phyloP scores from a whole-genome alignment of 2,888 invertebrate species.

The Trissoscelio sp. region DNA sequence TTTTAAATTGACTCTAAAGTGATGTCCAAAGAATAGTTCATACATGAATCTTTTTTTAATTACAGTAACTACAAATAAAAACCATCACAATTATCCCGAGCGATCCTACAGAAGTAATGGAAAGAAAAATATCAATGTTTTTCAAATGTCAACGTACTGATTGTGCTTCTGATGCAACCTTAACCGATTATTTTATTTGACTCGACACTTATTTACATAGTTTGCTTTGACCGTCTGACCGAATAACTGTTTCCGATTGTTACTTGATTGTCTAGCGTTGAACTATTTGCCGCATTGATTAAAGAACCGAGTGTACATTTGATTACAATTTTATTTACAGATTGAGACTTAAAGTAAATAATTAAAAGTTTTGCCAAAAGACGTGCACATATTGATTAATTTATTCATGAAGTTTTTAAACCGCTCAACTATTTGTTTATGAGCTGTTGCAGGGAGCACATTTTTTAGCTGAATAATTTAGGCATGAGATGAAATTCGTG shows the following conservation, averaged over 20 bases:
- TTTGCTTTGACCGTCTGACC: constrained; percentile 43
- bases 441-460: neutral
- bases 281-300: constrained; percentile 8
- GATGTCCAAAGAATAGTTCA: too few species aligned
- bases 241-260: constrained; percentile 48
- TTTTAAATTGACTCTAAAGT: too few species aligned
- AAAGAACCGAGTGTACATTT: constrained; percentile 40
- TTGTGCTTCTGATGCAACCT: neutral
- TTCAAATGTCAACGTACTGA: neutral
- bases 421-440: constrained; percentile 16
- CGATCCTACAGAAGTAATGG: too few species aligned
- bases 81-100: too few species aligned
- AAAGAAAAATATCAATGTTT: neutral
- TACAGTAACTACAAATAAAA: too few species aligned
- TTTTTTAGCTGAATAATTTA: constrained; percentile 23
- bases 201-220: constrained; percentile 32
- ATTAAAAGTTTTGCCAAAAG: constrained; percentile 10
- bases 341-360: constrained; percentile 12
- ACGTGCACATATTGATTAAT: neutral
- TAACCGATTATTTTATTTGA: constrained; percentile 34
- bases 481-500: constrained; percentile 1
- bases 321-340: constrained; percentile 24
- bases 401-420: constrained; percentile 20
- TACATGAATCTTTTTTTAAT: too few species aligned
- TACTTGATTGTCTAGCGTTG: constrained; percentile 33